These are phyloP conservation scores for Asobara japonica DNA, from an alignment of 1,140 invertebrate genomes.

Conservation along the genomic window DNA sequence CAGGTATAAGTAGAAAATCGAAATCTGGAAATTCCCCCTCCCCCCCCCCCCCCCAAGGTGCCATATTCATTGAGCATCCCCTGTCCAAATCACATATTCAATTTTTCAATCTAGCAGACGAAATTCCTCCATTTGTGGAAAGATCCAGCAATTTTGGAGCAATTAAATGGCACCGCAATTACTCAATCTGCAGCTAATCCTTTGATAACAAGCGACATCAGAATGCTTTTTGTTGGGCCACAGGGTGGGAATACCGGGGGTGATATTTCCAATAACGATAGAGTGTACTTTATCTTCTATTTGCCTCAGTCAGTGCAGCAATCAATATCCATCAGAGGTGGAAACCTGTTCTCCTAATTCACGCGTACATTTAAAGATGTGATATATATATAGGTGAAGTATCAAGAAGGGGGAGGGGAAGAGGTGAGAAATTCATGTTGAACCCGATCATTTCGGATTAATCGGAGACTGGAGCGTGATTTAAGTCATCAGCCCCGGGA, in stretches of 20 bases:
- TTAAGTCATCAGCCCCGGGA: too few species aligned
- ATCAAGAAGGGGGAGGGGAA: not conserved
- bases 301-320: not conserved
- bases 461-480: too few species aligned
- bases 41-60: too few species aligned
- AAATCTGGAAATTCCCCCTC: too few species aligned
- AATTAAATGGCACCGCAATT: not conserved
- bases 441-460: not conserved
- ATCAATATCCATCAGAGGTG: not conserved
- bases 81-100: too few species aligned
- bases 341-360: conserved; percentile 51
- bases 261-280: not conserved
- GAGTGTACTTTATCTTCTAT: not conserved
- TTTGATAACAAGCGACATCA: not conserved
- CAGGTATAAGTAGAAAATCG: too few species aligned
- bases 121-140: too few species aligned
- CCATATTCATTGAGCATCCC: too few species aligned
- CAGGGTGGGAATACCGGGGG: not conserved
- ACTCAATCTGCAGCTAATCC: not conserved
- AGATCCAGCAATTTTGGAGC: not conserved
- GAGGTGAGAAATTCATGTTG: not conserved
- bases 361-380: conserved; percentile 6
- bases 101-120: too few species aligned
- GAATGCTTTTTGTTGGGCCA: not conserved
- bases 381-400: not conserved